Evolutionary conservation across 2,888 invertebrate species (phyloP).

Genomic region (Ditula angustiorana): DNA sequence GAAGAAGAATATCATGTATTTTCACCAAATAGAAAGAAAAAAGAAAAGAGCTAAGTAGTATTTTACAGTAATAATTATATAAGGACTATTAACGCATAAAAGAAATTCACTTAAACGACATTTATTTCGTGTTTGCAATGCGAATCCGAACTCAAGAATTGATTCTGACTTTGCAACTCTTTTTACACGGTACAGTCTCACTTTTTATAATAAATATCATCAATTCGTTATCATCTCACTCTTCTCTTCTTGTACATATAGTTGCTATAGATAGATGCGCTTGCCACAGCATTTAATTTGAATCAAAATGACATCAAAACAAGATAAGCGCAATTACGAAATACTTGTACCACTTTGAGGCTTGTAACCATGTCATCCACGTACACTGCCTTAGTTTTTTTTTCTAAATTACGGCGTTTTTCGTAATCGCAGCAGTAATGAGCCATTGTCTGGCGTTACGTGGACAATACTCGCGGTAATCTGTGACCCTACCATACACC

Average conservation of each 20-base stretch:
- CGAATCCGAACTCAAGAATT: no score
- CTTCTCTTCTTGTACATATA: not conserved
- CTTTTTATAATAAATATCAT: not conserved
- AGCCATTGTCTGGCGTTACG: constrained; percentile 52
- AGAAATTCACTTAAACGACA: no score
- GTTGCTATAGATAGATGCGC: not conserved
- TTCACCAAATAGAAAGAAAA: no score
- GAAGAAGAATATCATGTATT: no score
- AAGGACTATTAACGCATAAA: no score
- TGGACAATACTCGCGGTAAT: constrained; percentile 36
- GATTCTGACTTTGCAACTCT: no score
- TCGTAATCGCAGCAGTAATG: constrained; percentile 51
- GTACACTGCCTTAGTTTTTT: constrained; percentile 42
- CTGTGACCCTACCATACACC: constrained; percentile 6
- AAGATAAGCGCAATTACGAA: constrained; percentile 10
- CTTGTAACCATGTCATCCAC: constrained; percentile 44
- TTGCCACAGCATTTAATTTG: not conserved
- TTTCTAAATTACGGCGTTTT: constrained; percentile 54
- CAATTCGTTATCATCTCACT: not conserved
- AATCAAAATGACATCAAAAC: constrained; percentile 5
- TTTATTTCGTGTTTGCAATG: no score
- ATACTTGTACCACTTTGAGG: not conserved
- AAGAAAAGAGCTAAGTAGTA: no score
- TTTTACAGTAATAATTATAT: no score
- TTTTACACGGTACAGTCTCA: not conserved